Conservation (phyloP, 2,797 vertebrate species). For the Eulemur coronatus region DNA sequence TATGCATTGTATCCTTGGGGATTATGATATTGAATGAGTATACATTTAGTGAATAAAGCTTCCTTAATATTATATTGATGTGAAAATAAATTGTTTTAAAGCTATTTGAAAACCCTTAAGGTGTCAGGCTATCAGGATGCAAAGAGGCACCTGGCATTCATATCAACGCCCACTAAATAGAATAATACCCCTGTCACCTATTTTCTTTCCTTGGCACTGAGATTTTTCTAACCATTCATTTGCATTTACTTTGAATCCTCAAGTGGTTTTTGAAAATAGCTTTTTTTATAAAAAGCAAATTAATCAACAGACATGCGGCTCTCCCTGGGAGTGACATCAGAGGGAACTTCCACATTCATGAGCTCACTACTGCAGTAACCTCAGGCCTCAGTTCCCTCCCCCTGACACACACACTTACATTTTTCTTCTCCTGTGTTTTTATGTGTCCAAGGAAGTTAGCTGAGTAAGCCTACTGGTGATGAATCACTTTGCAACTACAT, state of each 20-base stretch:
- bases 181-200: neutral
- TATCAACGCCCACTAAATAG: conserved; percentile 17
- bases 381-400: neutral
- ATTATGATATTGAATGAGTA: conserved; percentile 48
- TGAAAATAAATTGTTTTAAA: conserved; percentile 49
- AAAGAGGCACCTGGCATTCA: neutral
- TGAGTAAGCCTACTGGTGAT: neutral
- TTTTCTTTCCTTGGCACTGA: neutral
- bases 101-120: conserved; percentile 21
- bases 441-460: neutral
- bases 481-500: neutral
- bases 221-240: conserved; percentile 14
- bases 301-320: conserved; percentile 20
- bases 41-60: conserved; percentile 34
- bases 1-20: neutral
- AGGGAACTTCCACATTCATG: neutral
- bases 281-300: conserved; percentile 51
- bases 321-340: neutral
- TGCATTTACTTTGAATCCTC: conserved; percentile 58
- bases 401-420: rapidly evolving
- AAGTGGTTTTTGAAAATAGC: conserved; percentile 62
- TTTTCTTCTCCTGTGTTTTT: neutral
- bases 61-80: neutral
- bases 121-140: neutral
- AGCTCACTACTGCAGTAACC: neutral